phyloP scores from a whole-genome alignment of 2,888 invertebrate genomes.

The Papilio demoleus region DNA sequence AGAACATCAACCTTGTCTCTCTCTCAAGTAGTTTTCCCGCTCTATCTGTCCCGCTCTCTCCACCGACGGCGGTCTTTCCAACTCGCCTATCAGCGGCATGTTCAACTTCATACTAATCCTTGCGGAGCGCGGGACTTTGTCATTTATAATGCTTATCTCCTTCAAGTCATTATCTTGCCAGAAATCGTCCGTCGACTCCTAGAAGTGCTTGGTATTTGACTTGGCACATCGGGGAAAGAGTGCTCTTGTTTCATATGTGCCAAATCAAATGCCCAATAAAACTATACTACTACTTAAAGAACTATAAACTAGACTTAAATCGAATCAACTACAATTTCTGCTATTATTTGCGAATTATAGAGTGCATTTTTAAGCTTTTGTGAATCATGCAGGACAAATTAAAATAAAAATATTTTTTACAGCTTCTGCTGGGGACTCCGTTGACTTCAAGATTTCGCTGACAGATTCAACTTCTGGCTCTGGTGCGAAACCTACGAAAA shows the following conservation, averaged over 20 bases:
- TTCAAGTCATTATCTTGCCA: conserved; percentile 59
- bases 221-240: neutral
- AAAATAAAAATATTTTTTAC: neutral
- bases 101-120: conserved; percentile 58
- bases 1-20: conserved; percentile 63
- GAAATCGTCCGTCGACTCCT: conserved; percentile 60
- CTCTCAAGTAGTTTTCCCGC: conserved; percentile 66
- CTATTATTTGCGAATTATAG: too few relatives aligned
- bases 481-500: conserved; percentile 43
- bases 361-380: neutral
- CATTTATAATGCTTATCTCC: conserved; percentile 59
- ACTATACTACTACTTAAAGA: too few relatives aligned
- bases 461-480: conserved; percentile 40
- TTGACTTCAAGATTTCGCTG: conserved; percentile 10
- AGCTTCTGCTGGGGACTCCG: neutral
- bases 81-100: conserved; percentile 59
- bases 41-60: conserved; percentile 68
- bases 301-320: too few relatives aligned
- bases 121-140: conserved; percentile 53
- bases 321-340: too few relatives aligned
- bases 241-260: neutral
- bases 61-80: conserved; percentile 65
- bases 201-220: neutral
- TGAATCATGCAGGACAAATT: neutral
- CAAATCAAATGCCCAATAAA: neutral